Percentiles rank a stretch among this genome's conserved stretches.
Evolutionary conservation across 64 coral and sea anemone species (phyloP).

Genomic region (Pachyseris speciosa): DNA sequence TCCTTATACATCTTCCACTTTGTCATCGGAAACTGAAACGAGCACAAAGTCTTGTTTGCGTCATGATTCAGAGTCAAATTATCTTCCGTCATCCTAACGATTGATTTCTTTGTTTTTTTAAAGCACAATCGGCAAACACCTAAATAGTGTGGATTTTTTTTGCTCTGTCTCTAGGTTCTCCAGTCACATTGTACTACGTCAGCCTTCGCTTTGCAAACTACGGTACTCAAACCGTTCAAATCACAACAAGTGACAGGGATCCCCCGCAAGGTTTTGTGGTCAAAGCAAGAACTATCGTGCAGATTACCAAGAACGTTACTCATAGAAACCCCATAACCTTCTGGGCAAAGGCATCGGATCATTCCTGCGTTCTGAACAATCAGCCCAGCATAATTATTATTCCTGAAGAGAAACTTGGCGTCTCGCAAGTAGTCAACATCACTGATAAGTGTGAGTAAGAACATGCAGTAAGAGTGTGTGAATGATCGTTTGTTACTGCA

Average conservation of each 20-base stretch:
- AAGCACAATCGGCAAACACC: too few species aligned
- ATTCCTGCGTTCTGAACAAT: constrained; percentile 77
- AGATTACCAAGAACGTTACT: constrained; percentile 76
- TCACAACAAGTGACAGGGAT: constrained; percentile 59
- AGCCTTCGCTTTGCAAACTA: constrained; percentile 74
- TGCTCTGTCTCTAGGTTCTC: constrained; percentile 18
- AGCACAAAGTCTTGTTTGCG: too few species aligned
- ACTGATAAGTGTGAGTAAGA: constrained; percentile 56
- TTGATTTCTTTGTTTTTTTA: too few species aligned
- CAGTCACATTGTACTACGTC: constrained; percentile 60
- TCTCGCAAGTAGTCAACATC: constrained; percentile 44
- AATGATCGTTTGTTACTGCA: too few species aligned
- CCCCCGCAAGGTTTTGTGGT: constrained; percentile 53
- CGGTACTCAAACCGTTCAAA: constrained; percentile 41
- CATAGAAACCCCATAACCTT: constrained; percentile 53
- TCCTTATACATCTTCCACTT: too few species aligned
- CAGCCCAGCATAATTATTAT: constrained; percentile 78
- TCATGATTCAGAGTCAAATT: too few species aligned
- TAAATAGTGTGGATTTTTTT: not conserved
- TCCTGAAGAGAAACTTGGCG: constrained; percentile 46
- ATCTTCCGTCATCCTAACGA: too few species aligned
- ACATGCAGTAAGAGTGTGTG: not conserved
- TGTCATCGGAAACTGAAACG: too few species aligned
- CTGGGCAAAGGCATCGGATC: constrained; percentile 26
- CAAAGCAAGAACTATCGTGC: constrained; percentile 43